Evolutionary conservation across 2,113 vertebrate species (phyloP), one percentile per base, ranked within the genome.

Genomic region (Lynx canadensis): DNA sequence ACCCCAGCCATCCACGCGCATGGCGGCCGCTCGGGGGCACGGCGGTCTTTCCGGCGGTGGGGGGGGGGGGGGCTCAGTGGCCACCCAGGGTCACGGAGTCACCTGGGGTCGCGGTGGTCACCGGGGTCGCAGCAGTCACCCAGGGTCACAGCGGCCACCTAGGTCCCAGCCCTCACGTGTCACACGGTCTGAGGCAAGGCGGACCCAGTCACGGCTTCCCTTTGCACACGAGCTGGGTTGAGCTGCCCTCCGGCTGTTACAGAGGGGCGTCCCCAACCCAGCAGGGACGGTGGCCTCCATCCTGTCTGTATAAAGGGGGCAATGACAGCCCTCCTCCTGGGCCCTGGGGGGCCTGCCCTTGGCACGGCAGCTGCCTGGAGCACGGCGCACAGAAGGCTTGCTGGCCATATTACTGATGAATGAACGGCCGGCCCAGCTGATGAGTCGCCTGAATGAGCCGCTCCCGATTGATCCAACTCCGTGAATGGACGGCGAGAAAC

Each of bases 381-480:
- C 68, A 38, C 23, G 0, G n/a, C 57, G 88, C 5, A 36, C 50
- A 9, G 15, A 29, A 36, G 11, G 31, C 48, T 31, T 9, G 31
- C 57, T 4, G 57, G 36, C 87, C 52, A 95, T 29, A 57, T 73
- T 55, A 76, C 69, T 88, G 84, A 95, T 97, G 95, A 94, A 94
- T 94, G 95, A 80, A 83, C 66, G 66, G 57, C 76, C 21, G 29
- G 71, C 21, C 85, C 84, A 4, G 52, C 66, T 0, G 12, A 33
- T 90, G 93, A 90, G 91, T 94, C 93, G 89, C 83, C 60, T 13
- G 21, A 9, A 23, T 38, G 63, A 90, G 74, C 86, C 96, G 50
- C 52, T 0, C 0, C 0, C 19, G 89, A 97, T 90, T 4, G 36
- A 95, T 71, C 45, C 3, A 1, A 41, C 1, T 23, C 33, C 0